Base-by-base conservation (phyloP, 1,140 invertebrate species). In the Lysiphlebus fabarum region DNA sequence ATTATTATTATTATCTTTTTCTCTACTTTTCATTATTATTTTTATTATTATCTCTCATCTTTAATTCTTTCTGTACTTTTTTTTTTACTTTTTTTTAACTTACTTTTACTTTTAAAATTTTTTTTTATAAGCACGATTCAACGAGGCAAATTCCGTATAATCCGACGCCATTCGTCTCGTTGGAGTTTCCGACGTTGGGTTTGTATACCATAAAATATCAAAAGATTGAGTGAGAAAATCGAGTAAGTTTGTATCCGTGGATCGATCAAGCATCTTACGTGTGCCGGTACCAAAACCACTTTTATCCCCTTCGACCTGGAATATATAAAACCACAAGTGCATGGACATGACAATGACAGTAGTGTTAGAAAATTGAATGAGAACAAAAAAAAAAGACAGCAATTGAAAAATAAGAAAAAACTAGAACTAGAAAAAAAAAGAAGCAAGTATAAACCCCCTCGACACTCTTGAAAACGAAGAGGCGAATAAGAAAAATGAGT, bases 141-240 rank as follows among this genome's bases (percentile, higher is more conserved):
- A 41, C 57, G 57, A 58, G 41, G 57, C 57, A 53, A 58, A 58
- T 49, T 58, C 57, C 49, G 57, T 58, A 58, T 58, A 58, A 58
- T 58, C 57, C 57, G 48, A 53, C 57, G 57, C 57, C 57, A 58
- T 58, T 58, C 57, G 57, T 58, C 57, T 58, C 57, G 48, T 38
- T 53, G 17, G 56, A 57, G 57, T 58, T 53, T 58, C 57, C 57
- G 57, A 45, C 57, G 56, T 43, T 37, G 49, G 57, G 26, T 26
- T 26, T 26, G 17, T 4, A 26, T 4, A 42, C 7, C 7, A 41
- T 2, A 11, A 41, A 14, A 26, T 26, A 26, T 26, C 17, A 26
- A 1, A 26, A 26, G 17, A 26, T 1, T 26, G 17, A 55, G 41
- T 11, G 44, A 47, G 43, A 56, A 38, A 26, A 2, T 26, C 17